A percentile compares a stretch with the other conserved stretches of the same genome.
Evolutionary conservation across 53 echinoderm and acorn worm genomes (phyloP).

Genomic region (Actinopyga echinites): DNA sequence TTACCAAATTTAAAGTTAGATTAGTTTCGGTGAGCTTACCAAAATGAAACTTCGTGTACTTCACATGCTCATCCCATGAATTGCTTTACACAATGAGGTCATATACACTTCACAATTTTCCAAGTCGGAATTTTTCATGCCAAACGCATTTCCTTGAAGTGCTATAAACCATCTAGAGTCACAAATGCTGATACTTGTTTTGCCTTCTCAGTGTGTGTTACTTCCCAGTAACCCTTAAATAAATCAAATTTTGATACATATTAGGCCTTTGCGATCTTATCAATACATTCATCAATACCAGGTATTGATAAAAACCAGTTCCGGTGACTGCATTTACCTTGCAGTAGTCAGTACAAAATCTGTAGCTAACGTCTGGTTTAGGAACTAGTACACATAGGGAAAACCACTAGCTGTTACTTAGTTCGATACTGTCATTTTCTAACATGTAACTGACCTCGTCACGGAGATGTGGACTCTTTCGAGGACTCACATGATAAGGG

Average conservation of each 20-base stretch:
- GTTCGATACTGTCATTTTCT: constrained; percentile 54
- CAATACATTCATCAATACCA: constrained; percentile 56
- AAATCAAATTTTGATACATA: constrained; percentile 49
- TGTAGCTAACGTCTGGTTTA: too few species aligned
- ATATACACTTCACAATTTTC: not conserved
- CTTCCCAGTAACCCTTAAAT: constrained; percentile 56
- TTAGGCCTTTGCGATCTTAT: constrained; percentile 39
- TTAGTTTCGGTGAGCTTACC: constrained; percentile 1
- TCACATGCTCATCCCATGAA: constrained; percentile 26
- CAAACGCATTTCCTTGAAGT: constrained; percentile 51
- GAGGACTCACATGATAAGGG: too few species aligned
- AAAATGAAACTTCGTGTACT: not conserved
- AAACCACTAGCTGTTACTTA: constrained; percentile 61
- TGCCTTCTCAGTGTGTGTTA: constrained; percentile 44
- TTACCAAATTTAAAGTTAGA: constrained; percentile 21
- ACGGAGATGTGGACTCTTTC: too few species aligned
- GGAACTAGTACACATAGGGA: too few species aligned
- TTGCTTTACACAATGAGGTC: constrained; percentile 6
- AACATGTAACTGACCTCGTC: constrained; percentile 20
- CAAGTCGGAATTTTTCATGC: constrained; percentile 45
- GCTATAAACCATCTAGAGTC: constrained; percentile 32
- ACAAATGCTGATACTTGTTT: constrained; percentile 56
- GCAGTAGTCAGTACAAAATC: too few species aligned
- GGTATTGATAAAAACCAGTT: constrained; percentile 60
- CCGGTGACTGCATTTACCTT: too few species aligned